Percentiles rank a stretch among this genome's conserved stretches.
phyloP scores from a whole-genome alignment of 2,888 invertebrate genomes.

The Rhorus exstirpatorius region DNA sequence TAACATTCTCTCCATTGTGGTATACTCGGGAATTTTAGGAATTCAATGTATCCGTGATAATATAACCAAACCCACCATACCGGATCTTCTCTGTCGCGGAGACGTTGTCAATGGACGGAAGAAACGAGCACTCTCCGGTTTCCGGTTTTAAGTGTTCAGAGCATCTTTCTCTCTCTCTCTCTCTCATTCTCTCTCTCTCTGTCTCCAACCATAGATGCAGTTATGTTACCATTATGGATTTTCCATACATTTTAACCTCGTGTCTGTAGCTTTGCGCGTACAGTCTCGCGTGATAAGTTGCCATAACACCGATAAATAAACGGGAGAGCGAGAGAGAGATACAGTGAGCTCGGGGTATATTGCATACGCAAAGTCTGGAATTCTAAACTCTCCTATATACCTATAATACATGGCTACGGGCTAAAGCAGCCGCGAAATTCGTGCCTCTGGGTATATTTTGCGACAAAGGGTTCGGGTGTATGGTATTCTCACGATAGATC shows the following conservation, averaged over 20 bases:
- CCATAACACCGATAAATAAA: slow-evolving; percentile 74
- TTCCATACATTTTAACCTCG: slow-evolving; percentile 31
- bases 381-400: slow-evolving; percentile 66
- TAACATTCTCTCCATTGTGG: slow-evolving; percentile 26
- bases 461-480: slow-evolving; percentile 3
- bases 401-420: slow-evolving; percentile 1
- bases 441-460: slow-evolving; percentile 23
- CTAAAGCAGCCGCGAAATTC: slow-evolving; percentile 43
- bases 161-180: slow-evolving; percentile 14
- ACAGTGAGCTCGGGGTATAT: slow-evolving; percentile 63
- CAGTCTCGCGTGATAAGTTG: slow-evolving; percentile 74
- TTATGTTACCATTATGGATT: not conserved
- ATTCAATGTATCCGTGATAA: slow-evolving; percentile 43
- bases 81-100: slow-evolving; percentile 16
- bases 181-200: slow-evolving; percentile 13
- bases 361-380: slow-evolving; percentile 75
- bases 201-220: slow-evolving; percentile 7
- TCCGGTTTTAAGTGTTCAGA: slow-evolving; percentile 19
- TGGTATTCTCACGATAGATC: slow-evolving; percentile 9
- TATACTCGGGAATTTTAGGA: slow-evolving; percentile 41
- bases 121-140: slow-evolving; percentile 22
- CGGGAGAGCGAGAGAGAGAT: slow-evolving; percentile 60
- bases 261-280: slow-evolving; percentile 31
- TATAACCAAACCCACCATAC: slow-evolving; percentile 11
- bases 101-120: slow-evolving; percentile 4